These are phyloP conservation scores for Rhagonycha fulva DNA, from an alignment of 2,888 invertebrate genomes.

Conservation along the genomic window DNA sequence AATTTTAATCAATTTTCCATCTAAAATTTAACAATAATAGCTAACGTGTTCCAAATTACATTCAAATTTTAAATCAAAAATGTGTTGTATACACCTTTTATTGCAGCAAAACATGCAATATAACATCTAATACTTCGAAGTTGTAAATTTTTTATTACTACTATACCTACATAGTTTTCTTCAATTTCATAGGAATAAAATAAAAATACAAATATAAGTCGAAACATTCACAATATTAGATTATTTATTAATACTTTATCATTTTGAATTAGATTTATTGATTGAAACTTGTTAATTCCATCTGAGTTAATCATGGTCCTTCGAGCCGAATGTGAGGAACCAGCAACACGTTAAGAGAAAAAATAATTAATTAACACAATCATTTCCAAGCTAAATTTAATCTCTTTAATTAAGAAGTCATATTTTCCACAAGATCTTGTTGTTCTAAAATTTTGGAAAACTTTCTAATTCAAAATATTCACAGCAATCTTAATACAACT, in stretches of 20 bases:
- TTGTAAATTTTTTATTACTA: background rate
- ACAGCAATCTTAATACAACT: too few relatives aligned
- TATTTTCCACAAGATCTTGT: too few relatives aligned
- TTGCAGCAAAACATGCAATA: conserved; percentile 22
- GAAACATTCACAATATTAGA: background rate
- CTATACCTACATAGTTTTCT: background rate
- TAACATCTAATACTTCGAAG: conserved; percentile 11
- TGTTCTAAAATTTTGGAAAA: too few relatives aligned
- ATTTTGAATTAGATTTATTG: background rate
- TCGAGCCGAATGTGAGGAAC: too few relatives aligned
- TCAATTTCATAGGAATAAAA: background rate
- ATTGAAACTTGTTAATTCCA: background rate
- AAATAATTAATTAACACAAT: too few relatives aligned
- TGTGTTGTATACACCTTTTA: conserved; percentile 23
- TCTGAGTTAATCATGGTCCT: background rate
- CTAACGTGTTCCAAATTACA: conserved; percentile 25
- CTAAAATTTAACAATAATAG: conserved; percentile 14
- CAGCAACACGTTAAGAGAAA: too few relatives aligned
- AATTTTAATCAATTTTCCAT: conserved; percentile 13
- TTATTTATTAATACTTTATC: background rate
- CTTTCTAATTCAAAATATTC: too few relatives aligned
- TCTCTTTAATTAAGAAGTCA: too few relatives aligned
- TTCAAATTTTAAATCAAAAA: conserved; percentile 29
- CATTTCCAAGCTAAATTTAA: too few relatives aligned
- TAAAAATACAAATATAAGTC: background rate